Conservation (phyloP, 2,888 invertebrate genomes). For the Hypomecis punctinalis region DNA sequence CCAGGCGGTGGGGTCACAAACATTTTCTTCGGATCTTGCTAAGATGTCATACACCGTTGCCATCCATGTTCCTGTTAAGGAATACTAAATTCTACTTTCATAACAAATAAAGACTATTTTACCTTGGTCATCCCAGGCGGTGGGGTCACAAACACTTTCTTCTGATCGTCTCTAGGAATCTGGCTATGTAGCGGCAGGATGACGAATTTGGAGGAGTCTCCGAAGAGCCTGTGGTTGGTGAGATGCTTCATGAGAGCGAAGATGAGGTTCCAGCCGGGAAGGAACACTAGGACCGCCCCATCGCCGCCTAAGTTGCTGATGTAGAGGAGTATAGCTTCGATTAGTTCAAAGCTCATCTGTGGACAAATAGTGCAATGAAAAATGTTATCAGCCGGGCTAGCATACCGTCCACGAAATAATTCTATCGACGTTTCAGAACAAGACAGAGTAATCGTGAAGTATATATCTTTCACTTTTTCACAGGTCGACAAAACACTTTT, state of each 20-base stretch:
- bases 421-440: too few relatives aligned
- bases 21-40: too few relatives aligned
- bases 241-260: conserved; percentile 95
- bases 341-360: conserved; percentile 94
- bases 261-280: conserved; percentile 99
- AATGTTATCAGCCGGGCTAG: too few relatives aligned
- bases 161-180: conserved; percentile 97
- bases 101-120: conserved; percentile 3
- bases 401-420: too few relatives aligned
- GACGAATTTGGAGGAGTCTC: conserved; percentile 86
- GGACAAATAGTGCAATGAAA: conserved; percentile 30
- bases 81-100: too few relatives aligned
- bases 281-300: conserved; percentile 96
- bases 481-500: too few relatives aligned
- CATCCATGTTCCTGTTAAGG: too few relatives aligned
- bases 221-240: conserved; percentile 88
- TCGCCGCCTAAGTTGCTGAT: conserved; percentile 86
- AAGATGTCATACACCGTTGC: too few relatives aligned
- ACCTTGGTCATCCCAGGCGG: conserved; percentile 94
- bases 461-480: too few relatives aligned
- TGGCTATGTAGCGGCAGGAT: conserved; percentile 99
- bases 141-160: conserved; percentile 95
- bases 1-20: neutral
- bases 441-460: too few relatives aligned
- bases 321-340: conserved; percentile 90